Percentiles rank a stretch among this genome's conserved stretches.
These are phyloP conservation scores for Aphis craccivora DNA, from an alignment of 1,140 invertebrate genomes.

Conservation along the genomic window DNA sequence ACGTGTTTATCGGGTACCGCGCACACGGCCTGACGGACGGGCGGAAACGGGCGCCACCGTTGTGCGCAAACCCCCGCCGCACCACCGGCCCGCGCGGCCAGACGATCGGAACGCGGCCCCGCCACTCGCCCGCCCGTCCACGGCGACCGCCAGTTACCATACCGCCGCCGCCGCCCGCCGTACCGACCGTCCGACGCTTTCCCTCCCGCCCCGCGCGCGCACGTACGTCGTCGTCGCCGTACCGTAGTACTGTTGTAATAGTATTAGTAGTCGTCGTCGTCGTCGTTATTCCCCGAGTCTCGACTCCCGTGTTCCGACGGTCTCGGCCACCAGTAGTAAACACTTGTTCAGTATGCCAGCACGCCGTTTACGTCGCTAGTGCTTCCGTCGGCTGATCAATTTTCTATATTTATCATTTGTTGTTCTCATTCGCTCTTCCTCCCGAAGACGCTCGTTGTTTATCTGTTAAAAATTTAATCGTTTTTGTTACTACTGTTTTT, in stretches of 20 bases:
- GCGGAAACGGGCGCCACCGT: slow-evolving; percentile 56
- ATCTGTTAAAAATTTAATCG: neutral
- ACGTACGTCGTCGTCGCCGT: slow-evolving; percentile 11
- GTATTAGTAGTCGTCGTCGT: too few relatives aligned
- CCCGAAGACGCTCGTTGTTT: neutral
- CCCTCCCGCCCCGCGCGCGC: neutral
- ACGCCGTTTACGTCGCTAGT: neutral
- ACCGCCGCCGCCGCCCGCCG: neutral
- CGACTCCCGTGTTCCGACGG: neutral
- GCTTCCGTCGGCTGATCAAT: neutral
- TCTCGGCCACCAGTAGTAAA: slow-evolving; percentile 47
- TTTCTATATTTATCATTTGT: neutral
- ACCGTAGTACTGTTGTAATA: neutral
- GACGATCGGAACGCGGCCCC: slow-evolving; percentile 46
- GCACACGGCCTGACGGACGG: neutral
- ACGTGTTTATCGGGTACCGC: slow-evolving; percentile 57
- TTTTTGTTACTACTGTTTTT: neutral
- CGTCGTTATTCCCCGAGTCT: slow-evolving; percentile 13
- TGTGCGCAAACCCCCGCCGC: slow-evolving; percentile 40
- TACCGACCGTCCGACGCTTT: neutral
- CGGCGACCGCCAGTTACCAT: neutral
- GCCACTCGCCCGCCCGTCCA: neutral
- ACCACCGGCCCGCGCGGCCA: slow-evolving; percentile 4
- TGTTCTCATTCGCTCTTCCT: neutral
- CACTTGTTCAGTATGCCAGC: slow-evolving; percentile 50